phyloP scores from a whole-genome alignment of 2,113 vertebrate species.

The Conger conger region DNA sequence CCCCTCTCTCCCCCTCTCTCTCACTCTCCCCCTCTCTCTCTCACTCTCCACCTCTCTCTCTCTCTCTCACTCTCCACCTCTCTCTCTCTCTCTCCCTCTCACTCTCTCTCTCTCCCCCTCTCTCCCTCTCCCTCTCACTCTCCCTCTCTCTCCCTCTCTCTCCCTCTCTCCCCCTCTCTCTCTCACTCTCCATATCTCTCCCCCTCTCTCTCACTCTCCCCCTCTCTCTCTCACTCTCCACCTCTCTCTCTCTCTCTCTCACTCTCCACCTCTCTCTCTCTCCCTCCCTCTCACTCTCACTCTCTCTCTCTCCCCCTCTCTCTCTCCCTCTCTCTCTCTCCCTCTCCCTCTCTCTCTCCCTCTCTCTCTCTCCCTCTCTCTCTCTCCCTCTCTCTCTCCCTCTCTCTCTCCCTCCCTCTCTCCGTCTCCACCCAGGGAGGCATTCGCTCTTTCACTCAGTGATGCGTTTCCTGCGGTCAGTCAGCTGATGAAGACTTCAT shows the following conservation, averaged over 20 bases:
- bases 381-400: too few relatives aligned
- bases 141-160: too few relatives aligned
- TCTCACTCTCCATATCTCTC: neutral
- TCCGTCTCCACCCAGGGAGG: neutral
- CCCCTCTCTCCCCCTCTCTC: neutral
- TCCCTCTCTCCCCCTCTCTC: neutral
- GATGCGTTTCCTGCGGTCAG: constrained; percentile 27
- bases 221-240: too few relatives aligned
- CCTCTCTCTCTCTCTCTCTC: neutral
- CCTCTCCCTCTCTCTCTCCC: too few relatives aligned
- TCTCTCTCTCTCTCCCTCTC: too few relatives aligned
- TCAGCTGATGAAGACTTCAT: neutral
- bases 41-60: neutral
- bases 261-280: neutral
- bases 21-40: neutral
- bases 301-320: neutral
- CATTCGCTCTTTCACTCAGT: neutral
- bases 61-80: too few relatives aligned
- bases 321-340: neutral
- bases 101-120: too few relatives aligned
- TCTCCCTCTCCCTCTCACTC: neutral
- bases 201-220: too few relatives aligned
- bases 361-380: too few relatives aligned
- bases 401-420: neutral
- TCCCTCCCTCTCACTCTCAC: too few relatives aligned